phyloP scores from a whole-genome alignment of 1,140 invertebrate species.

The Babylonia areolata region DNA sequence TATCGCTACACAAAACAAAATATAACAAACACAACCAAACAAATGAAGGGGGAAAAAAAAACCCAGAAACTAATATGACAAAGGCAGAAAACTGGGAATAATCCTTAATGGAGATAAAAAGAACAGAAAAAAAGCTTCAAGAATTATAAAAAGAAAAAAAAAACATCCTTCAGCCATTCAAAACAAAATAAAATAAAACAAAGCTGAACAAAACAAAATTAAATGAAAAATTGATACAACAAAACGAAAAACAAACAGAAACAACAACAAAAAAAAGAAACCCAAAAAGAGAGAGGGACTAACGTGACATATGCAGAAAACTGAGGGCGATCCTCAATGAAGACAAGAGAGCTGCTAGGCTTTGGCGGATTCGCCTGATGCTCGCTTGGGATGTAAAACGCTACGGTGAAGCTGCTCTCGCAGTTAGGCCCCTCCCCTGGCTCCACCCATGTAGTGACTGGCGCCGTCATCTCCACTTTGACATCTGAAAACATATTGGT shows the following conservation, averaged over 20 bases:
- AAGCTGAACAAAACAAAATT: not conserved
- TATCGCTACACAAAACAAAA: no score
- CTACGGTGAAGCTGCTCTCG: conserved; percentile 73
- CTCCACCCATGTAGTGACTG: conserved; percentile 69
- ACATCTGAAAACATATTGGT: no score
- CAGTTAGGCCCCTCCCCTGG: conserved; percentile 73
- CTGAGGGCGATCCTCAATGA: conserved; percentile 67
- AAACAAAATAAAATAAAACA: no score
- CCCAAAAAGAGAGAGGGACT: not conserved
- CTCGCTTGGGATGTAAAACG: conserved; percentile 70
- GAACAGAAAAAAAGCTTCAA: not conserved
- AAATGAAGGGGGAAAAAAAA: no score
- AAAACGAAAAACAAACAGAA: not conserved
- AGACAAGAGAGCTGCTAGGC: conserved; percentile 67
- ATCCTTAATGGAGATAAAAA: not conserved
- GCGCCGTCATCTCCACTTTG: conserved; percentile 75
- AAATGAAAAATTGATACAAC: not conserved
- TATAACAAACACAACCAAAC: no score
- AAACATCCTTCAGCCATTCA: no score
- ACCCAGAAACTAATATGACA: no score
- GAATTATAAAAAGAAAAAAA: no score
- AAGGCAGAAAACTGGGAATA: no score
- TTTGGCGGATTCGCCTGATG: conserved; percentile 68
- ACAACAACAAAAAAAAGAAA: not conserved
- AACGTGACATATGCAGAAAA: conserved; percentile 66